These are phyloP conservation scores for Chrysopa pallens DNA, from an alignment of 1,140 invertebrate species.

Conservation along the genomic window DNA sequence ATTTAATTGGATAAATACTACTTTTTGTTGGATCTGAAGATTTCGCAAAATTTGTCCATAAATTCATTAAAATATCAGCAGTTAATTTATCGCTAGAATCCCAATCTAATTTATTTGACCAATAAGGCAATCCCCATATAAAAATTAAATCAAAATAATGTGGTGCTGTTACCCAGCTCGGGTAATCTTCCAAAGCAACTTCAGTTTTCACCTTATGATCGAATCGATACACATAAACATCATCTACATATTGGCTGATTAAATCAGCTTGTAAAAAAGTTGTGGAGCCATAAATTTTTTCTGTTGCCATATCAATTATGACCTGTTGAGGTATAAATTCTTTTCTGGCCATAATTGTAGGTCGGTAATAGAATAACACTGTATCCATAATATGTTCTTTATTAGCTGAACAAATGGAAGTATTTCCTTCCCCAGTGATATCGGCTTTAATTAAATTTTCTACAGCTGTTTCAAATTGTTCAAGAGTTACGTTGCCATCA, in stretches of 20 bases:
- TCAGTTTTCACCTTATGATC: conserved; percentile 50
- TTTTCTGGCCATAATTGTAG: conserved; percentile 29
- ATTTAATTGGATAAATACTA: conserved; percentile 40
- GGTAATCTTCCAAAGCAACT: conserved; percentile 37
- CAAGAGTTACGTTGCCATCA: conserved; percentile 29
- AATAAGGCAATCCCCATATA: conserved; percentile 56
- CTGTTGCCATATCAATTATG: conserved; percentile 48
- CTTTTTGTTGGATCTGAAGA: conserved; percentile 46
- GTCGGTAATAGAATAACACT: conserved; percentile 53
- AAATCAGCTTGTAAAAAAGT: conserved; percentile 42
- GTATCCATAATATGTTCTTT: conserved; percentile 50
- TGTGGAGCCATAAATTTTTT: conserved; percentile 52
- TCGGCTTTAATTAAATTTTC: conserved; percentile 27
- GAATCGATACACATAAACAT: conserved; percentile 52
- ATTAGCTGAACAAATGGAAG: conserved; percentile 46
- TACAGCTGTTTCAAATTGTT: conserved; percentile 10
- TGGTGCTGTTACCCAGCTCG: conserved; percentile 54
- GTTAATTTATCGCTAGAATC: conserved; percentile 53
- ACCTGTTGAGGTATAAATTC: conserved; percentile 36
- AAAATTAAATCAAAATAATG: conserved; percentile 63
- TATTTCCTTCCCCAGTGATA: conserved; percentile 28
- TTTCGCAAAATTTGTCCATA: conserved; percentile 57
- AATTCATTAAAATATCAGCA: conserved; percentile 53
- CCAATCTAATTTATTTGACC: conserved; percentile 40
- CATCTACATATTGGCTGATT: conserved; percentile 30